These are phyloP conservation scores for Gallirallus australis DNA, from an alignment of 2,797 vertebrate genomes.

Conservation along the genomic window DNA sequence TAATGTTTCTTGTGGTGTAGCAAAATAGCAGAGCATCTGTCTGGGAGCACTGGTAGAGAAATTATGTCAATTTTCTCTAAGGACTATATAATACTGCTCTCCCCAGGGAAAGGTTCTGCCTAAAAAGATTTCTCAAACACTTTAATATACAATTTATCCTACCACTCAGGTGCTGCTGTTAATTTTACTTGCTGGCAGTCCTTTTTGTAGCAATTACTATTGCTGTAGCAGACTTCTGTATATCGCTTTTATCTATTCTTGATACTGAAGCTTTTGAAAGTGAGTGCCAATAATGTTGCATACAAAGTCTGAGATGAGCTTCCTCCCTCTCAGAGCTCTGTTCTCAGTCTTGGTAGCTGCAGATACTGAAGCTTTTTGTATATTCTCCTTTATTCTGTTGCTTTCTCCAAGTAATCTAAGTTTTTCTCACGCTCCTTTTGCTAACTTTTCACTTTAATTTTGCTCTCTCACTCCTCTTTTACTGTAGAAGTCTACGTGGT, in stretches of 20 bases:
- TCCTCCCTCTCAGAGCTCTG: not conserved
- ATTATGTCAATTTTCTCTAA: not conserved
- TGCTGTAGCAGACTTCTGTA: not conserved
- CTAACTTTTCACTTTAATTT: not conserved
- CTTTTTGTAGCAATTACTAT: slow-evolving; percentile 37
- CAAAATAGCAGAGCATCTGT: not conserved
- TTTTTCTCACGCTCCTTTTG: not conserved
- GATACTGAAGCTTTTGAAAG: not conserved
- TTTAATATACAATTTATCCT: slow-evolving; percentile 38
- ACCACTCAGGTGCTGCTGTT: slow-evolving; percentile 30
- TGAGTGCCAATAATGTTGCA: not conserved
- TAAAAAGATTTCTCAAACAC: not conserved
- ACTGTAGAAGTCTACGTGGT: not conserved
- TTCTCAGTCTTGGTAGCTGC: not conserved
- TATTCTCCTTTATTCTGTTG: not conserved
- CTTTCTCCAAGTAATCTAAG: not conserved
- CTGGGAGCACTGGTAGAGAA: not conserved
- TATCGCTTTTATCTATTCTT: not conserved
- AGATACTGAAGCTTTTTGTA: not conserved
- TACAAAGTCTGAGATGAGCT: not conserved
- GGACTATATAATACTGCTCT: not conserved
- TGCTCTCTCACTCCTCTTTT: not conserved
- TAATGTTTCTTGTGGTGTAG: not conserved
- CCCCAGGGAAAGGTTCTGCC: not conserved
- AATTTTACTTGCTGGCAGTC: slow-evolving; percentile 36